Percentiles rank a stretch among this genome's conserved stretches.
phyloP scores from a whole-genome alignment of 2,888 invertebrate genomes.

The Atethmia centrago region DNA sequence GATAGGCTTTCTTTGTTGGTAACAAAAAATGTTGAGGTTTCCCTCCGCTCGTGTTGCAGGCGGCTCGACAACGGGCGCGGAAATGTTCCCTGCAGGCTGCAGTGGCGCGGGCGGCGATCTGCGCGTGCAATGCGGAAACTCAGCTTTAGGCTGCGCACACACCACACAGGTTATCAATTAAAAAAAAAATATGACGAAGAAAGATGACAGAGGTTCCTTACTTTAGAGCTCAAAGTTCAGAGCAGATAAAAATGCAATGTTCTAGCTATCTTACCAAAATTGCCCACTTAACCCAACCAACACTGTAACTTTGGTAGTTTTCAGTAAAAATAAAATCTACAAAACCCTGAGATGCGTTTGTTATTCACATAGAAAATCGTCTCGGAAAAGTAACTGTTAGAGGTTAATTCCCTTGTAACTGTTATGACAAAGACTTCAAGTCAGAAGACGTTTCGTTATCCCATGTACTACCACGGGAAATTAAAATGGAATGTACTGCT shows the following conservation, averaged over 20 bases:
- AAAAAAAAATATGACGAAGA: conserved; percentile 41
- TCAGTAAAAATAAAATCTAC: background rate
- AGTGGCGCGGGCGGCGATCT: conserved; percentile 66
- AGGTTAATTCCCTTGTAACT: conserved; percentile 25
- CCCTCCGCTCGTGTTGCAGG: conserved; percentile 75
- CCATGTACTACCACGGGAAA: background rate
- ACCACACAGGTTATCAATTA: conserved; percentile 54
- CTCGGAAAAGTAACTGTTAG: conserved; percentile 28
- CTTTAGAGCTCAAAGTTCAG: background rate
- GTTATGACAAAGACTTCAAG: conserved; percentile 8
- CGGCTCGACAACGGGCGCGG: conserved; percentile 71
- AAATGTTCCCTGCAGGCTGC: conserved; percentile 79
- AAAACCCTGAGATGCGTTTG: conserved; percentile 25
- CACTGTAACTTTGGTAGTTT: conserved; percentile 6
- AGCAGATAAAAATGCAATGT: conserved; percentile 14
- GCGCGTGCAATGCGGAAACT: conserved; percentile 82
- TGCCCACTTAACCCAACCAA: background rate
- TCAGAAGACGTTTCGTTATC: conserved; percentile 9
- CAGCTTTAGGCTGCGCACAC: conserved; percentile 72
- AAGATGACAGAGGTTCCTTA: conserved; percentile 9
- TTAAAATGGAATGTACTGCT: background rate
- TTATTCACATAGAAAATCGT: conserved; percentile 29
- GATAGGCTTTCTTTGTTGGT: conserved; percentile 6
- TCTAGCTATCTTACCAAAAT: conserved; percentile 4
- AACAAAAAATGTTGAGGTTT: conserved; percentile 67